phyloP scores from a whole-genome alignment of 2,888 invertebrate genomes.

The Dicyrtoma fusca region DNA sequence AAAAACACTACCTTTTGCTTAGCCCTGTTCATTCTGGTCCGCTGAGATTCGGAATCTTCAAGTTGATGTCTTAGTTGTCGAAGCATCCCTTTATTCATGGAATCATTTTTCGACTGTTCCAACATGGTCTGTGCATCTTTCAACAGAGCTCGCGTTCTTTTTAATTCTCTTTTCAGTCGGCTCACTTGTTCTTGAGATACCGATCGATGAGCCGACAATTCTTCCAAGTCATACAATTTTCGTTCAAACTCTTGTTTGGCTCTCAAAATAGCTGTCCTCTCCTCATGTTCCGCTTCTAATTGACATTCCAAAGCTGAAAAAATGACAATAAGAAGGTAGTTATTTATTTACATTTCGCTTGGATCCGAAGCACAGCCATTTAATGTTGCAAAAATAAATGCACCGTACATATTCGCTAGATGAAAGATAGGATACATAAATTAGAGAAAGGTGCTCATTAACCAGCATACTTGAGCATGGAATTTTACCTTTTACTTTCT shows the following conservation, averaged over 20 bases:
- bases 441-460: no score
- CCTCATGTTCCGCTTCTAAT: slow-evolving; percentile 90
- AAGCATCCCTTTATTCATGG: slow-evolving; percentile 76
- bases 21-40: slow-evolving; percentile 49
- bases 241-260: slow-evolving; percentile 92
- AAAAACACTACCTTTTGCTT: slow-evolving; percentile 50
- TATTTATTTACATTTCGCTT: slow-evolving; percentile 10
- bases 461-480: not conserved
- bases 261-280: slow-evolving; percentile 79
- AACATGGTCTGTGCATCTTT: slow-evolving; percentile 91
- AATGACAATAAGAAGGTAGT: not conserved
- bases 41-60: slow-evolving; percentile 55
- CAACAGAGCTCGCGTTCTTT: slow-evolving; percentile 84
- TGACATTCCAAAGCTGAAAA: slow-evolving; percentile 82
- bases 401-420: no score
- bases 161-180: slow-evolving; percentile 81
- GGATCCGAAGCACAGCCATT: no score
- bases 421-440: no score
- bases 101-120: slow-evolving; percentile 83
- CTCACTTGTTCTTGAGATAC: slow-evolving; percentile 74
- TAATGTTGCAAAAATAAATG: no score
- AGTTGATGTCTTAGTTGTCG: slow-evolving; percentile 77
- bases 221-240: slow-evolving; percentile 74
- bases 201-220: slow-evolving; percentile 66
- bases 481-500: slow-evolving; percentile 79